Conservation (phyloP, 2,797 vertebrate species). For the Falco naumanni region DNA sequence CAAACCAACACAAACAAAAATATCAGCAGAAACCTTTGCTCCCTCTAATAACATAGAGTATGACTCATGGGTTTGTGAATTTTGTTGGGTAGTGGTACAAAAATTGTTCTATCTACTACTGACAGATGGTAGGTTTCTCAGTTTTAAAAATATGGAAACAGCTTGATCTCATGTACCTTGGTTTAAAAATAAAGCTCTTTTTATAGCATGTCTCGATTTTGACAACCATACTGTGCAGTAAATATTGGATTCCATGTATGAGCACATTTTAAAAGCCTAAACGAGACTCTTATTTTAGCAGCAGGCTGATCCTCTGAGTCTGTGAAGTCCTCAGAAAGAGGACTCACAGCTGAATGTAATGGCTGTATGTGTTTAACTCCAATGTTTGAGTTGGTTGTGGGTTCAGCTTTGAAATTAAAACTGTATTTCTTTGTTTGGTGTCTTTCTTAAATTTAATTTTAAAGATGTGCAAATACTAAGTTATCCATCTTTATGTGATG, state of each 20-base stretch:
- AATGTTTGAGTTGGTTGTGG: background rate
- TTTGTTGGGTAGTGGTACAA: background rate
- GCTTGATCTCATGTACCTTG: constrained; percentile 33
- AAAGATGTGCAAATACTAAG: background rate
- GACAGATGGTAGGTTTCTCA: constrained; percentile 18
- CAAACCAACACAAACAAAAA: background rate
- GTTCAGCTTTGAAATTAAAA: background rate
- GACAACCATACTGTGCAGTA: background rate
- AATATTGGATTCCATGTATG: background rate
- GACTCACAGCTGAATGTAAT: background rate
- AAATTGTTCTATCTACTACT: background rate
- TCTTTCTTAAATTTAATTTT: background rate
- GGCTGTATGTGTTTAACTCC: background rate
- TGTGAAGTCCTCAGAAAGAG: background rate
- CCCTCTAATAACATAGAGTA: background rate
- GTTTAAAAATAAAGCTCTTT: constrained; percentile 51
- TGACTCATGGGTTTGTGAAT: background rate
- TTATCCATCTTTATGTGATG: background rate
- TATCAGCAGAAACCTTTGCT: background rate
- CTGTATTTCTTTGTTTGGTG: background rate
- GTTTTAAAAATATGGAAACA: background rate
- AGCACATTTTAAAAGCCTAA: background rate
- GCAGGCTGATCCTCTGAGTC: background rate
- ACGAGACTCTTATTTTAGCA: background rate
- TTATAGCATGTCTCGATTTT: constrained; percentile 16